Base-by-base conservation (phyloP, 2,797 vertebrate species). In the Euthynnus affinis region DNA sequence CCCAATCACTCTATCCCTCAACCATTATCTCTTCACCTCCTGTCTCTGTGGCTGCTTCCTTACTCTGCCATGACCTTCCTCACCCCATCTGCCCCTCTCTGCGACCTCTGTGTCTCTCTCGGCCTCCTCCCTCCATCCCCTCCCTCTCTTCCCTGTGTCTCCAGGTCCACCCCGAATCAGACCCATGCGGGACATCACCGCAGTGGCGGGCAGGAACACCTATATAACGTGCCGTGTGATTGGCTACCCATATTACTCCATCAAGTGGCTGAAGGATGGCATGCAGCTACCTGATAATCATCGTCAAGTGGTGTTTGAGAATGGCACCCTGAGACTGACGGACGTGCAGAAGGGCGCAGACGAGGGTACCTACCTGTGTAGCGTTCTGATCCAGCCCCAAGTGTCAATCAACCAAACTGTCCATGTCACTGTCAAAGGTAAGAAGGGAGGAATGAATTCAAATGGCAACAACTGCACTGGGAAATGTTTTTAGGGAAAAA, bases 231-330 rank as follows among this genome's bases (percentile, higher is more conserved):
- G 98, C 91, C 96, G 98, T 53, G 98, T 99, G 89, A 99, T 99
- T n/a, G 98, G 98, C 84, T 99, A 99, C 93, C 98, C 98, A 0
- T 99, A 99, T 92, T 99, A 99, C 92, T 99, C 98, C 90, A 99
- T 99, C 95, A 99, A 99, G 93, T 99, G 98, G 98, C 98, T 98
- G 92, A 99, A 99, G 92, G 98, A 99, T 0, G 94, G 97, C 18
- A 93, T 99, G 91, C 96, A 98, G 92, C 95, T 99, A 88, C 98
- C 98, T 0, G 98, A 99, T 93, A 99, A 99, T 95, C 98, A 99
- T 90, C 96, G 98, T 67, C 98, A 99, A 95, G 97, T 98, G 93
- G 97, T 99, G 81, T 99, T 98, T 79, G 98, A 99, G 94, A 99
- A 99, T 0, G 98, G 98, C 78, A 99, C 98, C 3, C 96, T 99